Evolutionary conservation across 2,797 vertebrate genomes (phyloP), one percentile per base, ranked within the genome.

Genomic region (Danio kyathit): DNA sequence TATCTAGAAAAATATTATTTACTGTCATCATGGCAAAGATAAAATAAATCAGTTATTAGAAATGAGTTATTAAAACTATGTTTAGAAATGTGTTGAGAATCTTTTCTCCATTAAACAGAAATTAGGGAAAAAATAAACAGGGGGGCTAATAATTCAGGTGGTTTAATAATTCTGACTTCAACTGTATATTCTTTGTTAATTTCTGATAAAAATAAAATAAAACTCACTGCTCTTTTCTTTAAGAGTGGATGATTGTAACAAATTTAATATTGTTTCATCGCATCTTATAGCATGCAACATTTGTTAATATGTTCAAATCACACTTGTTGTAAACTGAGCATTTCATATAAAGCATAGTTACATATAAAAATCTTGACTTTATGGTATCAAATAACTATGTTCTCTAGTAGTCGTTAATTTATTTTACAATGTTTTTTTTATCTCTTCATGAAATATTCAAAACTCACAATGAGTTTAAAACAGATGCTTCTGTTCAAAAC

Each of bases 381-480:
- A 44, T 73, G 40, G 70, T 11, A 70, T 12, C 51, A 10, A 29
- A 3, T 29, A 29, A 1, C 3, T 29, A 29, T 29, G 29, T 57
- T 71, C n/a, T 16, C 57, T 52, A 13, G 46, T 63, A 49, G 73
- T 8, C 40, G 6, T n/a, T 5, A 11, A 54, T 40, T 11, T 13
- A 69, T 52, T 52, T 29, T 29, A 29, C 3, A 16, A 16, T 41
- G 48, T 51, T 10, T 51, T 41, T 49, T 61, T 51, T 48, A 19
- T 19, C 16, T 51, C 46, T 44, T 49, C 14, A 75, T 75, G 10
- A 75, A 75, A 75, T 52, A 52, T 63, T 52, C n/a, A 63, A 13
- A 63, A 63, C 21, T n/a, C 21, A 13, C 43, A 61, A 60, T 5
- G 14, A 51, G 73, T 17, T 13, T 14, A 40, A 49, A 49, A 3